A percentile compares a stretch with the other conserved stretches of the same genome.
phyloP scores from a whole-genome alignment of 1,140 invertebrate species.

The Drosophila hydei region DNA sequence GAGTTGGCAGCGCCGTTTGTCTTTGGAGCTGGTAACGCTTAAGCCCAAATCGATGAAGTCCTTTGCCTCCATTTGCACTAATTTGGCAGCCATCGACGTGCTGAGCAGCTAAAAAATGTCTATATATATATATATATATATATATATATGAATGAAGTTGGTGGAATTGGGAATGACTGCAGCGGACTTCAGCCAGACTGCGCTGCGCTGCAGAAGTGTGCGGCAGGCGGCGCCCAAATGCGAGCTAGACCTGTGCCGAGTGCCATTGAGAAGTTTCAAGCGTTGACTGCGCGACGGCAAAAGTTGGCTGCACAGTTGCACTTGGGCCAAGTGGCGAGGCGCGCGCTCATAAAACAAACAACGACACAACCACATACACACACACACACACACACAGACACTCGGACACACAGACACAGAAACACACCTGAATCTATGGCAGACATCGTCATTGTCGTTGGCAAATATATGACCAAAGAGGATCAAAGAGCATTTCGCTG shows the following conservation, averaged over 20 bases:
- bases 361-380: conserved; percentile 30
- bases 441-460: conserved; percentile 77
- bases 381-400: conserved; percentile 2
- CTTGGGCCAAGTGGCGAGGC: conserved; percentile 68
- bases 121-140: conserved; percentile 3
- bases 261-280: conserved; percentile 79
- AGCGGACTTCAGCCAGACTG: conserved; percentile 11
- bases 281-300: conserved; percentile 61
- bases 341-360: conserved; percentile 76
- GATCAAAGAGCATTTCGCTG: conserved; percentile 70
- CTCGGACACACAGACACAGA: conserved; percentile 38
- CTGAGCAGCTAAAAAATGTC: conserved; percentile 65
- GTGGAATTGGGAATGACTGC: conserved; percentile 60
- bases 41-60: conserved; percentile 52
- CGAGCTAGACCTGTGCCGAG: conserved; percentile 49
- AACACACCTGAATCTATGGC: conserved; percentile 55
- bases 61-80: conserved; percentile 56
- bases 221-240: conserved; percentile 6
- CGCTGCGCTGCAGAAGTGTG: neutral
- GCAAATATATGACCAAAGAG: conserved; percentile 77
- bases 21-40: conserved; percentile 16
- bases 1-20: conserved; percentile 45
- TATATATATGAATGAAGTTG: conserved; percentile 43
- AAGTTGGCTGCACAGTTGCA: conserved; percentile 77
- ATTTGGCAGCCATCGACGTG: conserved; percentile 75